phyloP scores from a whole-genome alignment of 2,113 vertebrate genomes.

The Tamias sibiricus region DNA sequence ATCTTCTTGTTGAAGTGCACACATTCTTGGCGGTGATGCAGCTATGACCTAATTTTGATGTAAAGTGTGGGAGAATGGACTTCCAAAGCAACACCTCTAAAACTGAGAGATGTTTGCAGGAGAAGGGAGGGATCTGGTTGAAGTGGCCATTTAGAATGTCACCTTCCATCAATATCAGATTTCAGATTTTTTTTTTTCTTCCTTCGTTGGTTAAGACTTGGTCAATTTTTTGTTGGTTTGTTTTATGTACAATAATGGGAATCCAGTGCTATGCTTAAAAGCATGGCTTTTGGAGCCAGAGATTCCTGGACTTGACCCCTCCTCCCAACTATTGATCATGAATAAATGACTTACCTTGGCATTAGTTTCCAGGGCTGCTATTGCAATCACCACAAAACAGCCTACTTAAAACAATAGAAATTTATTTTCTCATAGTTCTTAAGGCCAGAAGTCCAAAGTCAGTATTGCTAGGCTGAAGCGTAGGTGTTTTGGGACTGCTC shows the following conservation, averaged over 20 bases:
- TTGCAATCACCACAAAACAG: not conserved
- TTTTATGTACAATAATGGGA: not conserved
- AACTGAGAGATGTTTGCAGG: not conserved
- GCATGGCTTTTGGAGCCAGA: too few species aligned
- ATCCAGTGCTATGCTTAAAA: not conserved
- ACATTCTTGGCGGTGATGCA: not conserved
- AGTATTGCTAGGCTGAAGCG: not conserved
- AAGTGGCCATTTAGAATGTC: not conserved
- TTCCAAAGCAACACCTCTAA: not conserved
- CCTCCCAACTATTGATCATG: too few species aligned
- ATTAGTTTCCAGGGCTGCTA: not conserved
- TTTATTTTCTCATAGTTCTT: not conserved
- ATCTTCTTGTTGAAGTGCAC: not conserved
- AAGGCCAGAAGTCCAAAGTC: not conserved
- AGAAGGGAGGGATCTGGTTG: not conserved
- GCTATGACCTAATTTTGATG: slow-evolving; percentile 38
- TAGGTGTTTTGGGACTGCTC: not conserved
- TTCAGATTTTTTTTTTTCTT: not conserved
- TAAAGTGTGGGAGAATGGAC: not conserved
- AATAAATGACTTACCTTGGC: not conserved
- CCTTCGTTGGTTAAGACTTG: not conserved
- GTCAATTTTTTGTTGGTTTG: not conserved
- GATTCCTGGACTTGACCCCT: not conserved
- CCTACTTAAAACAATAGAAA: not conserved
- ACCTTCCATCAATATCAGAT: not conserved